Base-by-base conservation (phyloP, 1,140 invertebrate genomes). In the Drosophila nigromelanica region DNA sequence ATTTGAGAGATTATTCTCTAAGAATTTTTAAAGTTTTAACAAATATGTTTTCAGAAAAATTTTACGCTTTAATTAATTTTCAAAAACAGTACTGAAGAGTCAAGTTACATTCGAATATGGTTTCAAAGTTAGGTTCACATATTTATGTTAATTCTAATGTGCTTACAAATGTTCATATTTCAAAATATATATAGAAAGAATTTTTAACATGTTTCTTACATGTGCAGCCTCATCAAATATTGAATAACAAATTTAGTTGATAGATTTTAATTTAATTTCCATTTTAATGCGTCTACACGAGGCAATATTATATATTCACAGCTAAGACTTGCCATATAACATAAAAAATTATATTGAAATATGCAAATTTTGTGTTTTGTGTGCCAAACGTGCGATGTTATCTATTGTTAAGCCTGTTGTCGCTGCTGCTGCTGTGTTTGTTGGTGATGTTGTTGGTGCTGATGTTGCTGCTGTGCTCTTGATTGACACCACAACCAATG, bases 401-500 rank as follows among this genome's bases (percentile, higher is more conserved):
- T 52, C 30, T 11, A 40, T 37, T 35, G 18, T 18, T 27, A 27
- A 5, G 27, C 27, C 4, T 39, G 42, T 15, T 40, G 33, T 15
- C 47, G 5, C 5, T 37, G 50, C 14, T 37, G 50, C 15, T 52
- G 52, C 5, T 37, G 50, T n/a, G 35, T 27, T 33, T 51, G 51
- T 37, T 55, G 52, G 12, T 55, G 30, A 27, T 5, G 24, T 27
- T 27, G 24, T 5, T 27, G 58, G 2, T 55, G 5, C 5, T 37
- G 50, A 7, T 52, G 50, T 15, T 52, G 52, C 21, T 55, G 52
- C 21, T 55, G 30, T 55, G 15, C 11, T 56, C n/a, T 42, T 71
- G 68, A 64, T 64, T 71, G 68, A 71, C 62, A 59, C 54, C 40
- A 42, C 35, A 37, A 45, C 43, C 54, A 58, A 42, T 59, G 66